Evolutionary conservation across 2,113 vertebrate genomes (phyloP).

Genomic region (Ctenodactylus gundi): DNA sequence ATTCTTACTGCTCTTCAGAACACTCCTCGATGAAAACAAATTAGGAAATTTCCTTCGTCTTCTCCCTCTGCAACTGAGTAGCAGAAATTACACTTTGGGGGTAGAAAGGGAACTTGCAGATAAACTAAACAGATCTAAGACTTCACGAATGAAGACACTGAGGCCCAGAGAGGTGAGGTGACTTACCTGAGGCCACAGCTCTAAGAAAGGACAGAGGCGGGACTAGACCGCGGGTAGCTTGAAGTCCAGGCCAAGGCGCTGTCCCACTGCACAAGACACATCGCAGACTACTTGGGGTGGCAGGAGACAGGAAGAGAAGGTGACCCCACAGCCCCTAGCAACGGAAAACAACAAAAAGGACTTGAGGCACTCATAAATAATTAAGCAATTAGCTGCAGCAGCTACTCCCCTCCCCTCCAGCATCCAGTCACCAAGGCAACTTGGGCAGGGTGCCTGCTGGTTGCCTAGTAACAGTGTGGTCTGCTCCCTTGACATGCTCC

Average conservation of each 20-base stretch:
- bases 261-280: not conserved
- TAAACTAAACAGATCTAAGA: not conserved
- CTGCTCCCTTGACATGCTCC: slow-evolving; percentile 69
- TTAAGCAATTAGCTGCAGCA: slow-evolving; percentile 78
- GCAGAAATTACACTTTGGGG: not conserved
- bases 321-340: slow-evolving; percentile 76
- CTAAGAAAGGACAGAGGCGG: slow-evolving; percentile 58
- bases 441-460: slow-evolving; percentile 76
- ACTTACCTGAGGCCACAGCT: slow-evolving; percentile 76
- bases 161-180: slow-evolving; percentile 53
- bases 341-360: slow-evolving; percentile 71
- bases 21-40: not conserved
- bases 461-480: slow-evolving; percentile 76
- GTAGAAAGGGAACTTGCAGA: not conserved
- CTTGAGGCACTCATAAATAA: slow-evolving; percentile 79
- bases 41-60: not conserved
- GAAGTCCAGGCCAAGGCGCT: slow-evolving; percentile 62
- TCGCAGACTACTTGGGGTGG: slow-evolving; percentile 57
- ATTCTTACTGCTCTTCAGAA: slow-evolving; percentile 4
- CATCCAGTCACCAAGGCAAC: slow-evolving; percentile 79
- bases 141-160: slow-evolving; percentile 47
- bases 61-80: not conserved
- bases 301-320: slow-evolving; percentile 60
- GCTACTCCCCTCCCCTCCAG: slow-evolving; percentile 65
- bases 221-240: slow-evolving; percentile 41